Evolutionary conservation across 37 sponge, comb jelly and placozoan genomes (phyloP), one percentile per base, ranked within the genome.

Genomic region (Axinella damicornis): DNA sequence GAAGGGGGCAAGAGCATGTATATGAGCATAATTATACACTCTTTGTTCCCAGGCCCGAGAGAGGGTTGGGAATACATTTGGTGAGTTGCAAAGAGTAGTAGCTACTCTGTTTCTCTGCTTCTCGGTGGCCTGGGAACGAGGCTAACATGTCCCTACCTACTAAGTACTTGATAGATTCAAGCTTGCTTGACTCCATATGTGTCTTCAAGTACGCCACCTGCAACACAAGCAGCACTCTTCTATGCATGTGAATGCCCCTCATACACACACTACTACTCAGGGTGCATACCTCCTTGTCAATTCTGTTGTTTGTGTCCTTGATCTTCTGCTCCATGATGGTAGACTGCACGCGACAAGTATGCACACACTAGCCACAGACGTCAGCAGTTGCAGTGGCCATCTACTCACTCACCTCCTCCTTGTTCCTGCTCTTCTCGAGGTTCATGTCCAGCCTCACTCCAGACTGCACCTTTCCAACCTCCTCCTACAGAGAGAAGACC

Each of bases 161-260:
- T 38, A 92, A 68, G 78, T 92, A 95, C 57, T 92, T 95, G 56
- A 95, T 69, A n/a, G 86, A 76, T 52, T 95, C 95, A 14, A 89
- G 40, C 56, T 95, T 95, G 21, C 89, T 85, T 53, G 92, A 65
- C 85, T 92, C 95, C 14, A 95, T 92, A 22, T 82, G 74, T 31
- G 93, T 95, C 56, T 73, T 81, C 54, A 95, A 28, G 28, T 85
- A 64, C 14, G 95, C 95, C 12, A 91, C 93, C 92, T 92, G 67
- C 41, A 73, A 6, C 30, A 28, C 32, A 66, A 13, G 32, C 70
- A 53, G 34, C 37, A 46, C 56, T 70, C 32, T 55, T n/a, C 35
- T 69, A 19, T 17, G 15, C n/a, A 64, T 46, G 46, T 46, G 4
- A 46, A 46, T n/a, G n/a, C 46, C 46, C 9, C 46, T 46, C 9